Conservation (phyloP, 1,140 invertebrate genomes). For the Bombus affinis region DNA sequence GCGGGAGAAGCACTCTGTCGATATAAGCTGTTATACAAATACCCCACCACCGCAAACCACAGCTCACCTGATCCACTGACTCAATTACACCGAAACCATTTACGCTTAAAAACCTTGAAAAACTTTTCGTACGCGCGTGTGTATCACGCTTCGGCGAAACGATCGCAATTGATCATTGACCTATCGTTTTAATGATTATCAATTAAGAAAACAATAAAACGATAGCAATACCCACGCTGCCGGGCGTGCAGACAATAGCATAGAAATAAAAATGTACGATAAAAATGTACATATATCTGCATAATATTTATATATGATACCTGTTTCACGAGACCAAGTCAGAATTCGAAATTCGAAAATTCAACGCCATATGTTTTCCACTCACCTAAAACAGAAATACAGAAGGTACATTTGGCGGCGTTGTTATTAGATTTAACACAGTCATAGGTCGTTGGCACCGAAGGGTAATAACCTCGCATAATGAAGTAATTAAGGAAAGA, state of each 20-base stretch:
- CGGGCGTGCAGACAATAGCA: too few relatives aligned
- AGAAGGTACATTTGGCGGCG: conserved; percentile 19
- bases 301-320: too few relatives aligned
- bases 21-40: neutral
- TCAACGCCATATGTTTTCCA: neutral
- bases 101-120: neutral
- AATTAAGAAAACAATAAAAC: neutral
- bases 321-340: neutral
- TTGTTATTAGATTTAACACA: conserved; percentile 22
- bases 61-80: neutral
- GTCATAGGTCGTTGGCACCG: conserved; percentile 15
- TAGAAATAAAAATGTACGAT: neutral
- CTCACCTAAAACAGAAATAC: conserved; percentile 70
- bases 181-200: neutral
- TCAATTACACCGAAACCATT: neutral
- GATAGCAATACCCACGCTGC: neutral
- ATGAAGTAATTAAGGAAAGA: conserved; percentile 60
- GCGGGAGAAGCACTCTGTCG: neutral
- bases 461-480: conserved; percentile 32
- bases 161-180: neutral
- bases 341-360: neutral
- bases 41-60: neutral
- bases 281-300: neutral
- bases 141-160: neutral
- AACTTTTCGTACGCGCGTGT: neutral